Conservation (phyloP, 2,113 vertebrate genomes). For the Prietella phreatophila region DNA sequence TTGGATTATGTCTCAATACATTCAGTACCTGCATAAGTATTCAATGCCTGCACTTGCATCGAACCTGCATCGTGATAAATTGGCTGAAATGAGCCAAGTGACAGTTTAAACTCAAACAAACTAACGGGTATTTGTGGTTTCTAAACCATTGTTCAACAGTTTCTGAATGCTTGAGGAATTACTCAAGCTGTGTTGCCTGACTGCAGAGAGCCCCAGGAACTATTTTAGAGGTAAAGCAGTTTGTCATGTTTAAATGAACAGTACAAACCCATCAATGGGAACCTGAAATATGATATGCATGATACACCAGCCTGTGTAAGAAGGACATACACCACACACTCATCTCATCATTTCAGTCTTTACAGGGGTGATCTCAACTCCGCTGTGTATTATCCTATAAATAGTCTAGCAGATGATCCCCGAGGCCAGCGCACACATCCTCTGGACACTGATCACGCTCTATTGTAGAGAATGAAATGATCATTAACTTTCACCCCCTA, state of each 20-base stretch:
- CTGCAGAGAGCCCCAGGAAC: neutral
- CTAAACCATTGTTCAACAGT: neutral
- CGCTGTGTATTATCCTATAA: constrained; percentile 28
- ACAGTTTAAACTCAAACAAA: constrained; percentile 19
- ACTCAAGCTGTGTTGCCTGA: constrained; percentile 11
- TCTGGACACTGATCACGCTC: constrained; percentile 23
- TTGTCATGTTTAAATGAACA: constrained; percentile 37
- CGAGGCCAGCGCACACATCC: neutral
- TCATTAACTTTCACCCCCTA: constrained; percentile 29
- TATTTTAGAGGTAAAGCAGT: neutral
- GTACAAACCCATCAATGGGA: neutral
- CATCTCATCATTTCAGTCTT: constrained; percentile 12
- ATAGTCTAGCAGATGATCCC: constrained; percentile 24
- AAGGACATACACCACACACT: neutral
- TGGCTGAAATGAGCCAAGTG: neutral
- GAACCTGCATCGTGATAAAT: neutral
- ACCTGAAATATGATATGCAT: constrained; percentile 5
- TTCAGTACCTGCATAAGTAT: no score
- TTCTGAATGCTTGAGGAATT: neutral
- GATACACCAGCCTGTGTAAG: constrained; percentile 1
- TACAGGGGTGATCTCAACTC: constrained; percentile 3
- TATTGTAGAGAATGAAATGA: constrained; percentile 30
- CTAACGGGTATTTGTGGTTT: neutral
- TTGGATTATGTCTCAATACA: no score
- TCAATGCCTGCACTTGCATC: no score